A percentile compares a stretch with the other conserved stretches of the same genome.
phyloP scores from a whole-genome alignment of 2,888 invertebrate genomes.

The Ctena decussata region DNA sequence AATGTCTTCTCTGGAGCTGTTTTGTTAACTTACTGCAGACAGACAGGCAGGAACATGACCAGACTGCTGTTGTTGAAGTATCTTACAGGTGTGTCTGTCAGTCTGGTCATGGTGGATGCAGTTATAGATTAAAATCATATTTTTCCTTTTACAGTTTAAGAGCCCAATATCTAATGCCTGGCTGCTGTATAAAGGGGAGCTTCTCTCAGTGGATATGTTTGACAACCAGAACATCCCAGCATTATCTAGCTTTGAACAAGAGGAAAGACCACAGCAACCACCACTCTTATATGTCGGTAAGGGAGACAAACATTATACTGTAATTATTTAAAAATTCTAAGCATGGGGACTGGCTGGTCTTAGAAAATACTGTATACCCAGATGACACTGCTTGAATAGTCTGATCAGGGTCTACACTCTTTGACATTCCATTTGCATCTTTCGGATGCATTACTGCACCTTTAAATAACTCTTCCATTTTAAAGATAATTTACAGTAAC shows the following conservation, averaged over 20 bases:
- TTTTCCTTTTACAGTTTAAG: conserved; percentile 90
- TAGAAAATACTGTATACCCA: background rate
- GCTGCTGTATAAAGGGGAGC: conserved; percentile 91
- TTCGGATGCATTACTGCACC: no score
- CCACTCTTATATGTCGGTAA: conserved; percentile 84
- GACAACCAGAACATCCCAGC: conserved; percentile 82
- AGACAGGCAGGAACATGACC: no score
- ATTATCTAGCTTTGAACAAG: conserved; percentile 70
- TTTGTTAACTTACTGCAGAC: no score
- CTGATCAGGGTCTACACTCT: background rate
- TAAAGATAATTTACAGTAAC: no score
- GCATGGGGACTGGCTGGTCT: background rate
- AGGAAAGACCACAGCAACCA: conserved; percentile 64
- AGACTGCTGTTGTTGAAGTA: no score
- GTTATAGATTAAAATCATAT: background rate
- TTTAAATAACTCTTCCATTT: no score
- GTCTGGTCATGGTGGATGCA: background rate
- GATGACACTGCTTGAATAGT: background rate
- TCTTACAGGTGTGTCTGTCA: no score
- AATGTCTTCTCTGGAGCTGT: no score
- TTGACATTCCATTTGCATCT: background rate
- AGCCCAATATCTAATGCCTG: conserved; percentile 96
- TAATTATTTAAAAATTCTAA: no score
- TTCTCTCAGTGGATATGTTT: conserved; percentile 88
- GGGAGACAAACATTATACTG: no score